Base-by-base conservation (phyloP, 2,888 invertebrate species). In the Lapara coniferarum region DNA sequence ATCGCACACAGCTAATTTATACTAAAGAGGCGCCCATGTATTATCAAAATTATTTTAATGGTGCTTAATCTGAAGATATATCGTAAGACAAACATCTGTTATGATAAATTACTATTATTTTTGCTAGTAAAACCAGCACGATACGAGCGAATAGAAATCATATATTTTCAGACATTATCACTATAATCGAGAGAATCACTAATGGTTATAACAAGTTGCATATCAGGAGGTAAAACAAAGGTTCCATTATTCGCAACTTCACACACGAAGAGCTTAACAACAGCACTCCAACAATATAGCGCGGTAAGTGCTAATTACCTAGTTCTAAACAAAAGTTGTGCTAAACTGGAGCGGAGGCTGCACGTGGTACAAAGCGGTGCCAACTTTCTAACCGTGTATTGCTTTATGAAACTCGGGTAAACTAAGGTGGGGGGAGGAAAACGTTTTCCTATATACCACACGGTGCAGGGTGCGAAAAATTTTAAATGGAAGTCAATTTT, bases 241-340 rank as follows among this genome's bases (percentile, higher is more conserved):
- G 10, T 16, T 19, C 19, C 19, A 56, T 25, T 30, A 30, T 12
- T 51, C 55, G 12, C 55, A 55, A 55, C 16, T 55, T n/a, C 44
- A 19, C 46, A 10, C 46, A 16, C 4, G 44, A 19, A 19, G 46
- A 63, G 25, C 25, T 37, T 46, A 63, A 63, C 46, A 63, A 59
- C 44, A 46, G 46, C 59, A 46, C 59, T 59, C 46, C 44, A 59
- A 63, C 59, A 12, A 44, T 46, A 49, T 10, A 30, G 30, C 57
- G 2, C 46, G 2, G 46, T 63, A 19, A 63, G 46, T 49, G 49
- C 19, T 63, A 63, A 63, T 63, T 63, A 63, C 63, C 49, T 59
- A 46, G 59, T 59, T 59, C 55, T 19, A 55, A 55, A 55, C 55
- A 55, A 55, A 55, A 55, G 55, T 55, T 55, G 10, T 55, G 55